Percentiles rank a stretch among this genome's conserved stretches.
phyloP scores from a whole-genome alignment of 64 coral and sea anemone species.

The Stichodactyla mertensii region DNA sequence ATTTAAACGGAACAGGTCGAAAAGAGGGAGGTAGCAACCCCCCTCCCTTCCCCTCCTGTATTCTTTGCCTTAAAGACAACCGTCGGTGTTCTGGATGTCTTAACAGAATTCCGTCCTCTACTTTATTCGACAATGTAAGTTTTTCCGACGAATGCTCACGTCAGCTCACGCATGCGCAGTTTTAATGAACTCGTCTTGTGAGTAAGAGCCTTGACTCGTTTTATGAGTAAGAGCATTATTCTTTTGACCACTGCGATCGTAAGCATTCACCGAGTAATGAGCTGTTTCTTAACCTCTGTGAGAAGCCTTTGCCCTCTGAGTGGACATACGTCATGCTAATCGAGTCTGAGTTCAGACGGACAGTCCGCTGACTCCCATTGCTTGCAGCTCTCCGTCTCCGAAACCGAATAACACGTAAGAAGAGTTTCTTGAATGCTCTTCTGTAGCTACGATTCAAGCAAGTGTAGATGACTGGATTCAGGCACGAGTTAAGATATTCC shows the following conservation, averaged over 20 bases:
- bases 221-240: neutral
- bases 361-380: slow-evolving; percentile 3
- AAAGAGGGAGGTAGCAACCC: too few relatives aligned
- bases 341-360: slow-evolving; percentile 2
- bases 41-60: too few relatives aligned
- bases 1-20: too few relatives aligned
- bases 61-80: too few relatives aligned
- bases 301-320: neutral
- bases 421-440: slow-evolving; percentile 75
- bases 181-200: neutral
- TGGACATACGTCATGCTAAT: slow-evolving; percentile 5
- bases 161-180: neutral
- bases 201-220: too few relatives aligned
- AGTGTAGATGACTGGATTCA: slow-evolving; percentile 93
- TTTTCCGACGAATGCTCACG: too few relatives aligned
- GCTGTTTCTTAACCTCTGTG: neutral
- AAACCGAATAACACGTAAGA: slow-evolving; percentile 6
- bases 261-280: neutral
- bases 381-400: neutral
- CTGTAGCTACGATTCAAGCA: slow-evolving; percentile 90
- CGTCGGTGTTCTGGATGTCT: too few relatives aligned
- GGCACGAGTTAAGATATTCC: slow-evolving; percentile 81
- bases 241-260: neutral
- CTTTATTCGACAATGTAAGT: too few relatives aligned
- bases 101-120: too few relatives aligned